These are phyloP conservation scores for Amiota minor DNA, from an alignment of 2,888 invertebrate genomes.

Conservation along the genomic window DNA sequence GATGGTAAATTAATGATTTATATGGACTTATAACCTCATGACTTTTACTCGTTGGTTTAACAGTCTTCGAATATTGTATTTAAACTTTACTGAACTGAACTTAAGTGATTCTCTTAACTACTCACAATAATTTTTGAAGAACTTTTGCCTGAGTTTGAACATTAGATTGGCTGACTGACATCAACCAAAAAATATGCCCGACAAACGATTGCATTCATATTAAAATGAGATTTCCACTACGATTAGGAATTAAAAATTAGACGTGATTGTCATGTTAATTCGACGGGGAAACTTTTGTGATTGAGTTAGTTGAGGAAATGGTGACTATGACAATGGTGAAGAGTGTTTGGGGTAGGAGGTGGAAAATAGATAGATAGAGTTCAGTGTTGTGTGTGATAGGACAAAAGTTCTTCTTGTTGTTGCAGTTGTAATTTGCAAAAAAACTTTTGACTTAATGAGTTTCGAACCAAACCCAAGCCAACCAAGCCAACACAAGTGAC, in stretches of 20 bases:
- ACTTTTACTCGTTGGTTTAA: too few relatives aligned
- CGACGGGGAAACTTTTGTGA: conserved; percentile 23
- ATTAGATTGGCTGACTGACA: neutral
- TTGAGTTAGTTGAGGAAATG: conserved; percentile 12
- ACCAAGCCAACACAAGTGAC: neutral
- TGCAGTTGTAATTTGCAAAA: conserved; percentile 18
- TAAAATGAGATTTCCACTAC: conserved; percentile 34
- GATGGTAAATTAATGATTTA: too few relatives aligned
- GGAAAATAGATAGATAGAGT: neutral
- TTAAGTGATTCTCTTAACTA: neutral
- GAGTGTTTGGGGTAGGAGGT: neutral
- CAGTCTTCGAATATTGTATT: too few relatives aligned
- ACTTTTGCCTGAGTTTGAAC: conserved; percentile 8
- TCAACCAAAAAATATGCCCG: conserved; percentile 1
- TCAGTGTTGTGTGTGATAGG: conserved; percentile 12
- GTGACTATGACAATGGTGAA: neutral
- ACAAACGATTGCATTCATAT: conserved; percentile 28
- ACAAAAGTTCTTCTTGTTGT: neutral
- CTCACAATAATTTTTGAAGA: neutral
- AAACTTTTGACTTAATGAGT: conserved; percentile 30
- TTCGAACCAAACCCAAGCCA: conserved; percentile 17
- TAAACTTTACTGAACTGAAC: too few relatives aligned
- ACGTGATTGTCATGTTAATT: conserved; percentile 35
- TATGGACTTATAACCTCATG: too few relatives aligned
- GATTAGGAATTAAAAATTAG: conserved; percentile 34